Percentiles rank a stretch among this genome's conserved stretches.
These are phyloP conservation scores for Ficedula albicollis DNA, from an alignment of 2,797 vertebrate species.

Conservation along the genomic window DNA sequence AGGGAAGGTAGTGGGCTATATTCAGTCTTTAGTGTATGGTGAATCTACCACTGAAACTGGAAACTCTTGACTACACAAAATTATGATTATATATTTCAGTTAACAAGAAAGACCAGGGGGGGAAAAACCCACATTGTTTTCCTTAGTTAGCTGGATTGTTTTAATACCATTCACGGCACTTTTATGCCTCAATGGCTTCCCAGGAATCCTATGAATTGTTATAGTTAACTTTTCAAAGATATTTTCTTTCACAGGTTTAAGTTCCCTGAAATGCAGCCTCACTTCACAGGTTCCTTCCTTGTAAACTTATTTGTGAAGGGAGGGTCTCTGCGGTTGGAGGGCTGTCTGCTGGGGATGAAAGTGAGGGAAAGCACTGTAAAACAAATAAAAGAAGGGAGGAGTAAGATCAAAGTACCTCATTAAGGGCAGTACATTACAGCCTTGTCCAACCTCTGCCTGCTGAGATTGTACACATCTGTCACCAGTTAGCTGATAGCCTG, in stretches of 20 bases:
- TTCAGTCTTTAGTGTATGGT: not conserved
- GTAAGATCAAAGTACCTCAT: slow-evolving; percentile 55
- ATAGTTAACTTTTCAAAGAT: not conserved
- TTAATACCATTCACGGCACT: not conserved
- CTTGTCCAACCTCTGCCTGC: slow-evolving; percentile 8
- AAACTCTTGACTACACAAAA: not conserved
- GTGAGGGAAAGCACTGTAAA: slow-evolving; percentile 41
- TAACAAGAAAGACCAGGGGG: not conserved
- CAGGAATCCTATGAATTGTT: not conserved
- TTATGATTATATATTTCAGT: not conserved
- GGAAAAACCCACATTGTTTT: fast-evolving
- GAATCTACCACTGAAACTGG: not conserved
- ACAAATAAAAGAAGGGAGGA: slow-evolving; percentile 51
- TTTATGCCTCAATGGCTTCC: not conserved
- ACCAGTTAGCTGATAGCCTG: slow-evolving; percentile 21
- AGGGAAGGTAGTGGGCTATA: not conserved
- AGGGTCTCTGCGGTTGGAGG: not conserved
- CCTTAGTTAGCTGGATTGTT: not conserved
- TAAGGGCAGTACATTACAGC: not conserved
- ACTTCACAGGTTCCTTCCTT: not conserved
- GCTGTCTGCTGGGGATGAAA: not conserved
- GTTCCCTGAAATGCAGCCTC: not conserved
- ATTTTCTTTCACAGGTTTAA: not conserved
- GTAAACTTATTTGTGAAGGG: slow-evolving; percentile 36
- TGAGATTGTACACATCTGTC: slow-evolving; percentile 5